phyloP scores from a whole-genome alignment of 2,797 vertebrate genomes.

The Crypturellus tataupa region DNA sequence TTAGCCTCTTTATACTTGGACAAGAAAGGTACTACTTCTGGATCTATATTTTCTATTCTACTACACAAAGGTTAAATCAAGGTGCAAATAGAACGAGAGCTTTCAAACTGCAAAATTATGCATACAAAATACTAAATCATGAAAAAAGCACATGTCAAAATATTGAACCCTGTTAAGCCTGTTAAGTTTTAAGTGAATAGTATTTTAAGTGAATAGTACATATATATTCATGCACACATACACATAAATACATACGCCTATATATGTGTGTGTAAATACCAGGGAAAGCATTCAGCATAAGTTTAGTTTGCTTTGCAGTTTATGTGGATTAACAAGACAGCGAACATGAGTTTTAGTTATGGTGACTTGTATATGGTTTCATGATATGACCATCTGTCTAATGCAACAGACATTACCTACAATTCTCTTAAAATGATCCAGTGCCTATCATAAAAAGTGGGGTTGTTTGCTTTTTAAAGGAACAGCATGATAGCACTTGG shows the following conservation, averaged over 20 bases:
- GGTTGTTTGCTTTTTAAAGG: conserved; percentile 56
- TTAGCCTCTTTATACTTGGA: not conserved
- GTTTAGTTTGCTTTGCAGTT: conserved; percentile 37
- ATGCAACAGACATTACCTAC: conserved; percentile 34
- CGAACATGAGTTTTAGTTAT: conserved; percentile 20
- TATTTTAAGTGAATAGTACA: not conserved
- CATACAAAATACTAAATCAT: not conserved
- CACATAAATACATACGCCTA: not conserved
- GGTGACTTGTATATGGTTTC: conserved; percentile 50
- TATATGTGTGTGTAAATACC: not conserved
- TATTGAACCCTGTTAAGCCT: not conserved
- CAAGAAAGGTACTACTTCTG: not conserved
- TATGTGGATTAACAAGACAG: not conserved
- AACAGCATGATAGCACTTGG: conserved; percentile 58
- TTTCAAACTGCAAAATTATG: not conserved
- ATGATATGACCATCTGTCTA: conserved; percentile 10
- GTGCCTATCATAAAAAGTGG: conserved; percentile 37
- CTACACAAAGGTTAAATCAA: not conserved
- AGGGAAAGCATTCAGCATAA: not conserved
- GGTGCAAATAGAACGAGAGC: not conserved
- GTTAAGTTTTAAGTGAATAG: not conserved
- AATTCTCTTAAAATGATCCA: conserved; percentile 40
- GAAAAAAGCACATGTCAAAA: not conserved
- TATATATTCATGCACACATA: not conserved
- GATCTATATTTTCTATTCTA: not conserved